Evolutionary conservation across 2,888 invertebrate species (phyloP), one percentile per base, ranked within the genome.

Genomic region (Drosophila mimica): DNA sequence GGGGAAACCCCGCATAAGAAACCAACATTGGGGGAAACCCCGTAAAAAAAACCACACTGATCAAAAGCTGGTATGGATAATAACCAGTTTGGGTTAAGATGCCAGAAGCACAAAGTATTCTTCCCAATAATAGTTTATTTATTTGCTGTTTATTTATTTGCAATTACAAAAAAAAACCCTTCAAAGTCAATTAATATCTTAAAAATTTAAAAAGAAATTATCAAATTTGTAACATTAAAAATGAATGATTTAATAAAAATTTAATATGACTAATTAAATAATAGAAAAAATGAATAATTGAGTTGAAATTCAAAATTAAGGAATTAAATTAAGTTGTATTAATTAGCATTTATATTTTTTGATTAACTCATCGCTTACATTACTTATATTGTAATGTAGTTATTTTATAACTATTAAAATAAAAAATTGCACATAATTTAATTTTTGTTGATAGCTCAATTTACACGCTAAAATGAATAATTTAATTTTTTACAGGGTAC

Each of bases 401-500:
- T 2, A 25, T 25, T 3, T 46, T 13, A 3, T 6, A 3, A 20
- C 9, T 46, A 13, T 20, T 15, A 20, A 46, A 46, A 15, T 46
- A 46, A 4, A 7, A 7, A 46, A 46, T 13, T 13, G 1, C 20
- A 4, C 0, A 13, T 4, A 3, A 4, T 13, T 13, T 13, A 4
- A 8, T 4, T 7, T 13, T 43, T 17, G 17, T 3, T 3, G n/a
- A 43, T 11, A n/a, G 11, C 11, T 11, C n/a, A 43, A 11, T 20
- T 46, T 20, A 4, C 20, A 5, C 3, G 6, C 13, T 13, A 6
- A n/a, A 20, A 34, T 25, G 2, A 34, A 28, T 36, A 13, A n/a
- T 30, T 8, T 4, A 2, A 13, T n/a, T 38, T 38, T 28, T 72
- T 68, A 0, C 60, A 93, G 93, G 93, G 92, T 8, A 91, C 89